Evolutionary conservation across 2,888 invertebrate species (phyloP).

Genomic region (Pachydiplax longipennis): DNA sequence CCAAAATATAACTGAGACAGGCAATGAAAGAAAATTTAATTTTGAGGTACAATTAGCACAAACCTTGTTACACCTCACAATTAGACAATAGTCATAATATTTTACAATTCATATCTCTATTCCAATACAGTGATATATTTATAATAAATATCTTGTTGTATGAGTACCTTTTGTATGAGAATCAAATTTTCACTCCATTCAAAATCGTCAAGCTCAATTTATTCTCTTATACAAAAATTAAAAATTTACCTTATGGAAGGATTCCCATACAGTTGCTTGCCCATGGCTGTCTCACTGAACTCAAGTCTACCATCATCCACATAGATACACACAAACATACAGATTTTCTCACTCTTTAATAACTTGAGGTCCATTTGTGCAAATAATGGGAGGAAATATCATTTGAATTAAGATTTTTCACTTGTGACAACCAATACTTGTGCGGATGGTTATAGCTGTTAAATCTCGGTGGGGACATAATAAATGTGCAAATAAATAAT

Average conservation of each 20-base stretch:
- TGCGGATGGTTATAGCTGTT: slow-evolving; percentile 27
- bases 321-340: slow-evolving; percentile 39
- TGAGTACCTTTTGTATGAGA: slow-evolving; percentile 25
- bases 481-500: slow-evolving; percentile 34
- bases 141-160: slow-evolving; percentile 32
- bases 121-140: slow-evolving; percentile 29
- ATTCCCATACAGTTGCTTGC: background rate
- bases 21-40: slow-evolving; percentile 33
- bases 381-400: slow-evolving; percentile 3
- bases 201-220: slow-evolving; percentile 15
- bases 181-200: slow-evolving; percentile 20
- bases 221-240: background rate
- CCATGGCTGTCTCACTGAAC: slow-evolving; percentile 15
- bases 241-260: slow-evolving; percentile 15
- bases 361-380: slow-evolving; percentile 33
- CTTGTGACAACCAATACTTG: slow-evolving; percentile 26
- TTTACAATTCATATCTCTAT: slow-evolving; percentile 32
- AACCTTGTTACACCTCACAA: slow-evolving; percentile 27
- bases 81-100: slow-evolving; percentile 37
- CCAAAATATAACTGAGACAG: slow-evolving; percentile 32
- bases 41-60: slow-evolving; percentile 29
- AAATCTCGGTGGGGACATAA: slow-evolving; percentile 32
- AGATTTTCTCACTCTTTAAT: slow-evolving; percentile 19
- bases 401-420: background rate
- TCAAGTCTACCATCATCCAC: slow-evolving; percentile 32